Percentiles rank a stretch among this genome's conserved stretches.
Evolutionary conservation across 64 coral and sea anemone species (phyloP).

Genomic region (Anthopleura sola): DNA sequence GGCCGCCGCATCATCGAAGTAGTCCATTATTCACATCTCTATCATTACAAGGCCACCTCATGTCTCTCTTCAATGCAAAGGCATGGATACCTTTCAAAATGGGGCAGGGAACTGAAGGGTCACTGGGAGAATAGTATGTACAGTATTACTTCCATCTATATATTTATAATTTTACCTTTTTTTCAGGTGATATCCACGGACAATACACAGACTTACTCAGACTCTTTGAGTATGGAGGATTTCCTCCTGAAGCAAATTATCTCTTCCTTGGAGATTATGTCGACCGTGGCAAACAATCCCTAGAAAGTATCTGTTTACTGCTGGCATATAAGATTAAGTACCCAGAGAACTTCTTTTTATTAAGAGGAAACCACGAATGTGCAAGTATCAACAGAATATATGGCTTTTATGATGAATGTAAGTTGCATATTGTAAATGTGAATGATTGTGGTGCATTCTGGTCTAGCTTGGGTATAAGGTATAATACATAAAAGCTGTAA

Average conservation of each 20-base stretch:
- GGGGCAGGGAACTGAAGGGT: too few relatives aligned
- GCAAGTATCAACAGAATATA: slow-evolving; percentile 99
- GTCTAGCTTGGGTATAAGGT: too few relatives aligned
- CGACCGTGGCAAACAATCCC: slow-evolving; percentile 94
- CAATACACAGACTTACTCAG: slow-evolving; percentile 96
- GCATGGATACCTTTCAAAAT: too few relatives aligned
- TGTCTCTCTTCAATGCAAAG: too few relatives aligned
- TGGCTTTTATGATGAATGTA: slow-evolving; percentile 99
- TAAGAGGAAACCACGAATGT: slow-evolving; percentile 99
- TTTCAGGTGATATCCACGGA: slow-evolving; percentile 95
- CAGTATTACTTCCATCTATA: too few relatives aligned
- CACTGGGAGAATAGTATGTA: too few relatives aligned
- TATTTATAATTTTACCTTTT: not conserved
- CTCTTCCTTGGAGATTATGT: slow-evolving; percentile 98
- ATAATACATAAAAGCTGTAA: too few relatives aligned
- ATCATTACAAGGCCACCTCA: too few relatives aligned
- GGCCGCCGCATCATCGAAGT: too few relatives aligned
- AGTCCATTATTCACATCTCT: too few relatives aligned
- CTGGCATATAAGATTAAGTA: slow-evolving; percentile 99
- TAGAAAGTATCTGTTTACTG: slow-evolving; percentile 95
- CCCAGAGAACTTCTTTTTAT: slow-evolving; percentile 98
- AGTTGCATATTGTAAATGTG: slow-evolving; percentile 25
- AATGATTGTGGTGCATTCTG: too few relatives aligned
- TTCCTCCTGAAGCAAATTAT: slow-evolving; percentile 98
- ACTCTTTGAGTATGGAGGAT: slow-evolving; percentile 98